phyloP scores from a whole-genome alignment of 1,140 invertebrate species.

The Stegodyphus mimosarum region DNA sequence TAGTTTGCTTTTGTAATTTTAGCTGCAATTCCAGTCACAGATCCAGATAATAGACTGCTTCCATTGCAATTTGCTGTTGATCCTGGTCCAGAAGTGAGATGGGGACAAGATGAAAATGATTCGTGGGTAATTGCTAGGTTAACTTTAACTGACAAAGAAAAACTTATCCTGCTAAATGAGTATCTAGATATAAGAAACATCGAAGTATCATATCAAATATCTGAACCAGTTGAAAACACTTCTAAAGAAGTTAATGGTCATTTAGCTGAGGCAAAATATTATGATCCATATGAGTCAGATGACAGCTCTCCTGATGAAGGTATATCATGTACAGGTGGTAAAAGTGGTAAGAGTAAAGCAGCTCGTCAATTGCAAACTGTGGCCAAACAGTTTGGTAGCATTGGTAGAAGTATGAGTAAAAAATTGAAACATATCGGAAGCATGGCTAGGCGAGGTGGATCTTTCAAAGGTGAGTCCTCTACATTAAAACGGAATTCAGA shows the following conservation, averaged over 20 bases:
- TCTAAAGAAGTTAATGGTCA: conserved; percentile 40
- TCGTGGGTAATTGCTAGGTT: conserved; percentile 64
- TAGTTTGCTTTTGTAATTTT: conserved; percentile 55
- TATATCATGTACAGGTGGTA: conserved; percentile 32
- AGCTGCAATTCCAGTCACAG: conserved; percentile 79
- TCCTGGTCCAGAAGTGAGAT: conserved; percentile 81
- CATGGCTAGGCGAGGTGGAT: conserved; percentile 65
- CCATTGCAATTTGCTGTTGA: conserved; percentile 86
- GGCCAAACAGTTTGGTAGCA: conserved; percentile 78
- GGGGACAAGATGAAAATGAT: conserved; percentile 74
- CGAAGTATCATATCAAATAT: neutral
- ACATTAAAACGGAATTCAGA: conserved; percentile 22
- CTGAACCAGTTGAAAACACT: neutral
- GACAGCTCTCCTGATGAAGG: conserved; percentile 15
- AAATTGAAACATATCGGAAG: conserved; percentile 77
- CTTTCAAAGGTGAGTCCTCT: conserved; percentile 57
- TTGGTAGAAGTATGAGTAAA: conserved; percentile 82
- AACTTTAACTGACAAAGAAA: conserved; percentile 68
- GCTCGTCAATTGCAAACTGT: conserved; percentile 79
- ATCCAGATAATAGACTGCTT: conserved; percentile 77
- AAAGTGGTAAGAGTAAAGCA: conserved; percentile 71
- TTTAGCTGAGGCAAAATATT: conserved; percentile 11
- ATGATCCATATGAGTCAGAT: conserved; percentile 46
- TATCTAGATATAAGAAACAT: conserved; percentile 75
- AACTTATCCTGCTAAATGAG: conserved; percentile 72